A percentile compares a stretch with the other conserved stretches of the same genome.
These are phyloP conservation scores for Sphaeridia pumilis DNA, from an alignment of 2,888 invertebrate species.

Conservation along the genomic window DNA sequence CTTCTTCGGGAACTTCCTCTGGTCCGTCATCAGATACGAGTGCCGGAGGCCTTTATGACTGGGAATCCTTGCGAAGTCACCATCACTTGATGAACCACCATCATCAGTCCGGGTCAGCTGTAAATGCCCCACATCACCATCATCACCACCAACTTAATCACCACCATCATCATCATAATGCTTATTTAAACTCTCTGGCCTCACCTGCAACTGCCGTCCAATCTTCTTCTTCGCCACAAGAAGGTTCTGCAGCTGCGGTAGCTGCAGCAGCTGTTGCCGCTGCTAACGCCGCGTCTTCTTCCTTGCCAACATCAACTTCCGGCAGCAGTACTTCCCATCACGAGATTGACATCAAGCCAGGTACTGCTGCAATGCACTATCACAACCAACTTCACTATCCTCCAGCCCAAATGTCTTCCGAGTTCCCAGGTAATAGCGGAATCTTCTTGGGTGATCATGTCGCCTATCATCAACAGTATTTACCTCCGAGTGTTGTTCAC, in stretches of 20 bases:
- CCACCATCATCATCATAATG: conserved; percentile 20
- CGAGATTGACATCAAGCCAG: conserved; percentile 12
- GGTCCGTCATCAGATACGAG: not conserved
- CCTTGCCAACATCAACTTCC: conserved; percentile 15
- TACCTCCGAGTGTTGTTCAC: too few relatives aligned
- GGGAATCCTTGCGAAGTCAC: conserved; percentile 15
- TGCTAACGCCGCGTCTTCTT: conserved; percentile 17
- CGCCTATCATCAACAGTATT: conserved; percentile 32
- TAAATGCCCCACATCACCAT: conserved; percentile 8
- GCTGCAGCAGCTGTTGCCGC: conserved; percentile 4
- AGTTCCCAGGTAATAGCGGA: conserved; percentile 19
- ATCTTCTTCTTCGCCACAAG: conserved; percentile 9
- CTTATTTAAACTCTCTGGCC: conserved; percentile 8
- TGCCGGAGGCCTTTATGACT: conserved; percentile 17
- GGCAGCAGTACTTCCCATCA: conserved; percentile 18
- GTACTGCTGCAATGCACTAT: conserved; percentile 21
- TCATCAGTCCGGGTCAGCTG: conserved; percentile 13
- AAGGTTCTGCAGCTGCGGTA: conserved; percentile 15
- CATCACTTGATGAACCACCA: conserved; percentile 18
- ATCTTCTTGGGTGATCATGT: conserved; percentile 29
- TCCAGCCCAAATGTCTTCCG: conserved; percentile 11
- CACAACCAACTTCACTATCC: conserved; percentile 19
- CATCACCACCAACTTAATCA: conserved; percentile 12
- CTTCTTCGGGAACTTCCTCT: conserved; percentile 4
- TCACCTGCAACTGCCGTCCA: conserved; percentile 11